These are phyloP conservation scores for Elymnias hypermnestra DNA, from an alignment of 1,140 invertebrate species.

Conservation along the genomic window DNA sequence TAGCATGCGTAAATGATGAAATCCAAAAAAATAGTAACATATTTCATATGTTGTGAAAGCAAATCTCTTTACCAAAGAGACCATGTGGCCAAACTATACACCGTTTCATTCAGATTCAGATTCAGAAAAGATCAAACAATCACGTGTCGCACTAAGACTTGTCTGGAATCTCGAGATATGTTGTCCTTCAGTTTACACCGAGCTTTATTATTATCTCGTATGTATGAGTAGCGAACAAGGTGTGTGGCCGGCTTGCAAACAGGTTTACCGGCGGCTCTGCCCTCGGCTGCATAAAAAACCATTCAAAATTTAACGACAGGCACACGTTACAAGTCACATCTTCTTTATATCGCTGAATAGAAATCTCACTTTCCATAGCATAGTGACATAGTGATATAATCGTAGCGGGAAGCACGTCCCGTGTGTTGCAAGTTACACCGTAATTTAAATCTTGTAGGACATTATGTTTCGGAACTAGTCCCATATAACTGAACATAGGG, in stretches of 20 bases:
- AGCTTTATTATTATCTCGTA: constrained; percentile 20
- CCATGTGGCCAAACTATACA: too few relatives aligned
- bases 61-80: too few relatives aligned
- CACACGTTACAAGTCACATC: constrained; percentile 23
- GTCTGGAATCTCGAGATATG: constrained; percentile 13
- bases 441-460: constrained; percentile 13
- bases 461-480: constrained; percentile 11
- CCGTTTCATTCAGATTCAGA: too few relatives aligned
- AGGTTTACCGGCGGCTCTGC: constrained; percentile 35
- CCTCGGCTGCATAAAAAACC: constrained; percentile 44
- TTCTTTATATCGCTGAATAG: constrained; percentile 38
- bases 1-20: too few relatives aligned
- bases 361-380: constrained; percentile 56
- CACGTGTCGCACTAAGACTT: constrained; percentile 3
- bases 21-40: too few relatives aligned
- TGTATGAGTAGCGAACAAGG: constrained; percentile 30
- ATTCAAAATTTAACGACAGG: constrained; percentile 54
- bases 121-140: constrained; percentile 8
- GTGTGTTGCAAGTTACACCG: constrained; percentile 31
- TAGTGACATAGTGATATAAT: constrained; percentile 49
- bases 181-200: constrained; percentile 16
- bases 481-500: constrained; percentile 10
- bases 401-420: constrained; percentile 26
- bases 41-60: too few relatives aligned
- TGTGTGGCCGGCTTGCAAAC: constrained; percentile 53